phyloP scores from a whole-genome alignment of 2,888 invertebrate species.

The Lobophora halterata region DNA sequence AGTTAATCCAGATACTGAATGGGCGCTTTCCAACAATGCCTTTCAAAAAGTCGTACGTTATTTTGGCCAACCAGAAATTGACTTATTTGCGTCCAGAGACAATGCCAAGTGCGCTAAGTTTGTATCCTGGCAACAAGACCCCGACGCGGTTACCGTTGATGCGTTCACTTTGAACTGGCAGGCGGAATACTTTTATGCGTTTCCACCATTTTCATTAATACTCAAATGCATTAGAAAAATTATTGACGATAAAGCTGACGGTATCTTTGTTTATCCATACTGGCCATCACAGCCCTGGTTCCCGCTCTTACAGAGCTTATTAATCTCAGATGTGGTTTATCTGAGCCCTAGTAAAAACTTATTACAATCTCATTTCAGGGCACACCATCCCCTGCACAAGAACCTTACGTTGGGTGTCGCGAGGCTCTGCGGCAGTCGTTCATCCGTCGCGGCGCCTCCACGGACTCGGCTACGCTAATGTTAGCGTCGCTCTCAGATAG shows the following conservation, averaged over 20 bases:
- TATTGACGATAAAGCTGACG: slow-evolving; percentile 1
- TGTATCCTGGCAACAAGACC: slow-evolving; percentile 19
- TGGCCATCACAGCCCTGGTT: slow-evolving; percentile 7
- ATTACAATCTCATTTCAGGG: slow-evolving; percentile 11
- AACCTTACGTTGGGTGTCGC: slow-evolving; percentile 18
- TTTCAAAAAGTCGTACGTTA: neutral
- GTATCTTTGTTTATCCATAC: neutral
- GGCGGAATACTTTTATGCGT: neutral
- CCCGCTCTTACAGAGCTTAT: neutral
- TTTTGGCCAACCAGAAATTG: slow-evolving; percentile 2
- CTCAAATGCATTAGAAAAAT: slow-evolving; percentile 4
- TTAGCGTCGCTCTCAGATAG: neutral
- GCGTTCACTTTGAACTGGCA: slow-evolving; percentile 5
- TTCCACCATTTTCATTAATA: slow-evolving; percentile 4
- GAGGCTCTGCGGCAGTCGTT: slow-evolving; percentile 15
- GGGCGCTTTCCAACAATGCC: neutral
- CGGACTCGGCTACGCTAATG: neutral
- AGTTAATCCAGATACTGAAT: slow-evolving; percentile 4
- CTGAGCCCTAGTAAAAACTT: neutral
- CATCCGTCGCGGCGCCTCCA: neutral
- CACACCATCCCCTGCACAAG: slow-evolving; percentile 5
- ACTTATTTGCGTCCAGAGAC: slow-evolving; percentile 17
- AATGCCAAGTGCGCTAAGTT: slow-evolving; percentile 16
- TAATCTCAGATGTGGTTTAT: neutral
- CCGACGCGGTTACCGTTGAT: slow-evolving; percentile 2